Percentiles rank a stretch among this genome's conserved stretches.
Conservation (phyloP, 2,888 invertebrate genomes). For the Ctena decussata region DNA sequence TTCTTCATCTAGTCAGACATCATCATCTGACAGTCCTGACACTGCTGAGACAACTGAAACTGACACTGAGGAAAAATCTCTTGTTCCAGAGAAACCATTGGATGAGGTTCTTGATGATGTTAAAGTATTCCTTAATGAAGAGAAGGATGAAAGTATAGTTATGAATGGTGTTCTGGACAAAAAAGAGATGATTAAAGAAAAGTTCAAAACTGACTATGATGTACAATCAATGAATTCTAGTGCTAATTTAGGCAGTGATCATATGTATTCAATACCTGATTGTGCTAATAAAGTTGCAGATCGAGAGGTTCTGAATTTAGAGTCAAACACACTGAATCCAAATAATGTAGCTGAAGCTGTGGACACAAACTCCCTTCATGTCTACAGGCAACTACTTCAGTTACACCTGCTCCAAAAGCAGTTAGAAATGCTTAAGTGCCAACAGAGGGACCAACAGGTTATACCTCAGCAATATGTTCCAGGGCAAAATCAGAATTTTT, state of each 20-base stretch:
- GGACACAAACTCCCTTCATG: background rate
- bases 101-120: background rate
- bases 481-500: background rate
- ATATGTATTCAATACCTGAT: background rate
- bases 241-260: background rate
- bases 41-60: background rate
- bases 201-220: background rate
- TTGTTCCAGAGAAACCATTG: background rate
- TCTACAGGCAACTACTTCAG: background rate
- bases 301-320: too few relatives aligned
- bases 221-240: background rate
- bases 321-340: too few relatives aligned
- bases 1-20: conserved; percentile 29
- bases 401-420: background rate
- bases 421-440: background rate
- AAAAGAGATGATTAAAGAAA: background rate
- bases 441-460: background rate
- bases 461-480: background rate
- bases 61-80: background rate
- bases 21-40: conserved; percentile 23
- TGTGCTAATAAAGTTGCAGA: too few relatives aligned
- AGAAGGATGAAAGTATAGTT: background rate
- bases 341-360: background rate
- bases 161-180: too few relatives aligned
- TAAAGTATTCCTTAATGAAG: background rate